Percentiles rank a stretch among this genome's conserved stretches.
These are phyloP conservation scores for Netelia melanura DNA, from an alignment of 2,888 invertebrate genomes.

Conservation along the genomic window DNA sequence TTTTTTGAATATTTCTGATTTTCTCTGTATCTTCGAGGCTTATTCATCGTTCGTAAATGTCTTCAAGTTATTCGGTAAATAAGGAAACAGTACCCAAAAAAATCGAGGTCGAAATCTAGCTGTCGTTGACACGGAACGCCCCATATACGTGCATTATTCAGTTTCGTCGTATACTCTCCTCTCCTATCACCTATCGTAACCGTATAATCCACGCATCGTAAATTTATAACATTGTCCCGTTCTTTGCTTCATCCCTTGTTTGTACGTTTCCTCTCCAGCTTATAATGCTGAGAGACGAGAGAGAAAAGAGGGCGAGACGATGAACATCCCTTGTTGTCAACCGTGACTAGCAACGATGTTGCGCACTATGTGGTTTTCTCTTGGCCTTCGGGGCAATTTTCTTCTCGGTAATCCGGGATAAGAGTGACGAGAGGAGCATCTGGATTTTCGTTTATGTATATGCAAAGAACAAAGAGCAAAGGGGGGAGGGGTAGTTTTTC, in stretches of 20 bases:
- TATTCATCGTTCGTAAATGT: neutral
- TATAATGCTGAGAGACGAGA: constrained; percentile 55
- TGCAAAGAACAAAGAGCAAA: neutral
- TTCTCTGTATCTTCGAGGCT: constrained; percentile 4
- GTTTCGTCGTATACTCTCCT: constrained; percentile 9
- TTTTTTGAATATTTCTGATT: neutral
- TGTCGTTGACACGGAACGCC: constrained; percentile 7
- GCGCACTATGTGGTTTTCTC: constrained; percentile 48
- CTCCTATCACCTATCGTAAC: constrained; percentile 44
- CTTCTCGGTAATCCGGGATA: constrained; percentile 45
- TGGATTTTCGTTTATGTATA: constrained; percentile 52
- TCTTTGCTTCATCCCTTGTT: constrained; percentile 57
- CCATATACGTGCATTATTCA: constrained; percentile 8
- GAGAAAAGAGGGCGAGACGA: constrained; percentile 26
- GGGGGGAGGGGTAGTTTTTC: constrained; percentile 39
- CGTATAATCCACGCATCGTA: constrained; percentile 45
- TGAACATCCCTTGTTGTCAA: constrained; percentile 71
- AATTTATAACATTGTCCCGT: constrained; percentile 46
- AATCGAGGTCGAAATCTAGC: neutral
- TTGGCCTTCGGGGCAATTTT: constrained; percentile 64
- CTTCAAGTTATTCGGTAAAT: neutral
- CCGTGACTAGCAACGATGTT: constrained; percentile 60
- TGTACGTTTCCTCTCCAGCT: constrained; percentile 51
- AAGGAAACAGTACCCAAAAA: neutral
- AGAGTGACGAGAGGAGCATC: constrained; percentile 24